phyloP scores from a whole-genome alignment of 2,113 vertebrate species.

The Eurystomus gularis region DNA sequence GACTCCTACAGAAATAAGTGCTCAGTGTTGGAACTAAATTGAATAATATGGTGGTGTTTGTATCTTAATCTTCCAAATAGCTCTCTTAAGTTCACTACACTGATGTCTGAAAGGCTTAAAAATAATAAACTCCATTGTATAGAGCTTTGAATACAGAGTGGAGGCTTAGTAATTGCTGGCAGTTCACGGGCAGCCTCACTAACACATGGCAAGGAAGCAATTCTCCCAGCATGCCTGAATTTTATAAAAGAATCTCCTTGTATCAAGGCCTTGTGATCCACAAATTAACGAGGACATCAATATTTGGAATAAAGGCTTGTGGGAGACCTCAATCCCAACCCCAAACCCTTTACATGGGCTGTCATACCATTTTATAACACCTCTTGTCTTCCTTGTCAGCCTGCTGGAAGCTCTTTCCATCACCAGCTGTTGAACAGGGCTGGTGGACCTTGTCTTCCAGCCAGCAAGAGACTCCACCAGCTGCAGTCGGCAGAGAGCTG shows the following conservation, averaged over 20 bases:
- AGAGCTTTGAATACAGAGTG: slow-evolving; percentile 35
- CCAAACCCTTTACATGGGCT: not conserved
- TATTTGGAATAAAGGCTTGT: not conserved
- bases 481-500: not conserved
- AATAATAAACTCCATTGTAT: slow-evolving; percentile 52
- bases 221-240: not conserved
- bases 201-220: slow-evolving; percentile 3
- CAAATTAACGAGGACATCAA: not conserved
- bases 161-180: slow-evolving; percentile 33
- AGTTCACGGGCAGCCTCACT: not conserved
- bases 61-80: slow-evolving; percentile 54
- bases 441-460: not conserved
- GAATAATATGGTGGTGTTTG: slow-evolving; percentile 50
- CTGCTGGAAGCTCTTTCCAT: not conserved
- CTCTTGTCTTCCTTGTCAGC: not conserved
- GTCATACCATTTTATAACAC: not conserved
- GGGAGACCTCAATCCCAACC: not conserved
- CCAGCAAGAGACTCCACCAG: not conserved
- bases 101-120: slow-evolving; percentile 52
- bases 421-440: not conserved
- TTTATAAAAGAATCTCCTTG: not conserved
- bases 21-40: slow-evolving; percentile 40
- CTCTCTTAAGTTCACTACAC: not conserved
- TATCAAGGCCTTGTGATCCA: not conserved
- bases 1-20: slow-evolving; percentile 21